Base-by-base conservation (phyloP, 2,113 vertebrate species). In the Chinchilla lanigera region DNA sequence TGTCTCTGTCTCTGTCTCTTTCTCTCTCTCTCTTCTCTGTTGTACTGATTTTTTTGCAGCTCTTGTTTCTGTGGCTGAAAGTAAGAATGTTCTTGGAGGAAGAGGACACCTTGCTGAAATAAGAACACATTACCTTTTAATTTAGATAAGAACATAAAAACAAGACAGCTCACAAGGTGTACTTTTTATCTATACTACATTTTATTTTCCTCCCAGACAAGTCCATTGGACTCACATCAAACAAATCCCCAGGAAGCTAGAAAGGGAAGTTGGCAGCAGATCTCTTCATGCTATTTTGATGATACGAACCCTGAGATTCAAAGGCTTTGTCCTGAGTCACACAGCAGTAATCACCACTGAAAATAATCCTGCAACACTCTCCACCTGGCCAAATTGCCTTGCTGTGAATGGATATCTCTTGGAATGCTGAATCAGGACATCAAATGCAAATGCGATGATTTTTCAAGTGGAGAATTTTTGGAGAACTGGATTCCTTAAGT, bases 81-180 rank as follows among this genome's bases (percentile, higher is more conserved):
- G 20, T 75, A 92, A 93, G 35, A 17, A 89, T 44, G 35, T 38
- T 90, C 22, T 89, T 71, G 50, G 33, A 92, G 73, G 30, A 75
- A 35, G 80, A 81, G 24, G 22, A 44, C 19, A 58, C 54, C 22
- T 86, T 92, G 60, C 28, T 80, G 54, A 71, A 93, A 87, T 7
- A 81, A 81, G 30, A 89, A 41, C 6, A 60, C 26, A 38, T 90
- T 60, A 69, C 24, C 14, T 90, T 90, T 81, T 81, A 63, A 52
- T 35, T 96, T 93, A 65, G 54, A 65, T 52, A 78, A 91, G 69
- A 86, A 89, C 44, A 71, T 77, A 47, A 89, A 93, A 96, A 78
- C 44, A 69, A n/a, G 56, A n/a, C 61, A 33, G 16, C 2, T 91
- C 41, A 81, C 14, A 83, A 54, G 19, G 30, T 54, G 24, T 54